These are phyloP conservation scores for Acrobasis suavella DNA, from an alignment of 2,888 invertebrate species.

Conservation along the genomic window DNA sequence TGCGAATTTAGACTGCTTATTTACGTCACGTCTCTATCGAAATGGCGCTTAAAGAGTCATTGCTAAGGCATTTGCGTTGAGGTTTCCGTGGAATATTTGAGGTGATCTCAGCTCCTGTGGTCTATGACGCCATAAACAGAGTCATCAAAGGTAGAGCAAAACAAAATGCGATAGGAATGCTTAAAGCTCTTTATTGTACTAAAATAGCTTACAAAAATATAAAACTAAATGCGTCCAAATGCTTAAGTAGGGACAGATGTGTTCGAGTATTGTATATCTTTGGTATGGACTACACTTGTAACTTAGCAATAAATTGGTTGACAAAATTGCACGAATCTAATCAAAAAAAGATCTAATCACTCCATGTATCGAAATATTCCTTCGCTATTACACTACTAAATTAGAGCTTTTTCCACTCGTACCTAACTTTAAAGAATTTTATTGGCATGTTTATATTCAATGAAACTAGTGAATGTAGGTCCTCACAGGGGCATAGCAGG, in stretches of 20 bases:
- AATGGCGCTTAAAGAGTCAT: background rate
- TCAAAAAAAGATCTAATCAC: too few relatives aligned
- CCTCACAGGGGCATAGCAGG: too few relatives aligned
- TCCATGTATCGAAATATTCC: too few relatives aligned
- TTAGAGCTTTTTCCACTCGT: too few relatives aligned
- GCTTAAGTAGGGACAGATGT: slow-evolving; percentile 10
- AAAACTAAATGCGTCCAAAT: slow-evolving; percentile 19
- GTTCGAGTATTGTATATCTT: background rate
- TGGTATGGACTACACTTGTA: too few relatives aligned
- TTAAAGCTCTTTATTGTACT: slow-evolving; percentile 8
- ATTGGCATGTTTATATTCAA: too few relatives aligned
- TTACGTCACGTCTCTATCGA: background rate
- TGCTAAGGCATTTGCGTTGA: background rate
- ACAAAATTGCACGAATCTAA: too few relatives aligned
- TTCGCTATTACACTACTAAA: too few relatives aligned
- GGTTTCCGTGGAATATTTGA: background rate
- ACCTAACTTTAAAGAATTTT: too few relatives aligned
- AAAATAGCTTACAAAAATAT: slow-evolving; percentile 22
- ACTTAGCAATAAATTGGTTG: too few relatives aligned
- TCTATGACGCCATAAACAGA: slow-evolving; percentile 2
- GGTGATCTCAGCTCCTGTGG: slow-evolving; percentile 1
- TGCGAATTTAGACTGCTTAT: background rate
- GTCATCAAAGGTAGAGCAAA: background rate
- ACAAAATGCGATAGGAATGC: background rate
- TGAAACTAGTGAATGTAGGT: too few relatives aligned